Conservation (phyloP, 2,888 invertebrate species). For the Xylota sylvarum region DNA sequence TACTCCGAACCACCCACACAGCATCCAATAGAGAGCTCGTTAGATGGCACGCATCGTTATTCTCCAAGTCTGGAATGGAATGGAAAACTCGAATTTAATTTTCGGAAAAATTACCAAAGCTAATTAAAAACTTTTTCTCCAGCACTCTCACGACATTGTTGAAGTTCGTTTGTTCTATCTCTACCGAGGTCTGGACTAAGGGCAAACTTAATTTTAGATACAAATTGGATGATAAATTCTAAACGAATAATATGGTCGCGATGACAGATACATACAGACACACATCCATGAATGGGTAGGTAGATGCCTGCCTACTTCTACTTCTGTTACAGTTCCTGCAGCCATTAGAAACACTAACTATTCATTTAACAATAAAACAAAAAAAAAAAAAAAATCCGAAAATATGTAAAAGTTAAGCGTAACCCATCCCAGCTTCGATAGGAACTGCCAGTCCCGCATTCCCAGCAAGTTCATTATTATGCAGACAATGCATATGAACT, state of each 20-base stretch:
- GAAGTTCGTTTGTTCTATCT: slow-evolving; percentile 16
- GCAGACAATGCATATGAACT: slow-evolving; percentile 15
- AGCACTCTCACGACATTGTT: not conserved
- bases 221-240: slow-evolving; percentile 32
- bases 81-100: slow-evolving; percentile 33
- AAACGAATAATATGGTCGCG: slow-evolving; percentile 11
- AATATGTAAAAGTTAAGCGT: not conserved
- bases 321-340: slow-evolving; percentile 3
- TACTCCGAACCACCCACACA: not conserved
- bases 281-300: not conserved
- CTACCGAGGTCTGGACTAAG: slow-evolving; percentile 13
- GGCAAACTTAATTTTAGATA: slow-evolving; percentile 25
- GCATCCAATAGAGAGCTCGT: slow-evolving; percentile 24
- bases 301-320: not conserved
- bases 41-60: slow-evolving; percentile 35
- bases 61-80: not conserved
- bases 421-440: not conserved
- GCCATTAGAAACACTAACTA: not conserved
- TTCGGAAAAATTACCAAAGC: slow-evolving; percentile 39
- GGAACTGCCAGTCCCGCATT: slow-evolving; percentile 1
- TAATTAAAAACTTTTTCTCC: slow-evolving; percentile 45
- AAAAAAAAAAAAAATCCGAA: not conserved
- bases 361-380: not conserved
- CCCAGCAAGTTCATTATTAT: slow-evolving; percentile 21
- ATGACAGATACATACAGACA: slow-evolving; percentile 3